Conservation (phyloP, 1,140 invertebrate genomes). For the Cardiocondyla obscurior region DNA sequence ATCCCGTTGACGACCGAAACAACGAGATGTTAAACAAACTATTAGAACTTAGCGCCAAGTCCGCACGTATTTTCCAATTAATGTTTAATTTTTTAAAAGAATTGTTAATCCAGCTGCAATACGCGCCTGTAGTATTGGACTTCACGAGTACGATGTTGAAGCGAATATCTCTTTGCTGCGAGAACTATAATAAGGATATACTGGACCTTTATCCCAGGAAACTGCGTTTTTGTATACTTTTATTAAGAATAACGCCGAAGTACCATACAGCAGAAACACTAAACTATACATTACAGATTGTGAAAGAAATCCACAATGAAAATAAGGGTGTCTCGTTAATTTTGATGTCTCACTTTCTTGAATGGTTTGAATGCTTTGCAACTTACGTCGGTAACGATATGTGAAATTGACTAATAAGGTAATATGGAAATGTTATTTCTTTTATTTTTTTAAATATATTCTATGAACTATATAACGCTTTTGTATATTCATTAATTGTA, state of each 20-base stretch:
- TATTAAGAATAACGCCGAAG: slow-evolving; percentile 74
- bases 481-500: too few relatives aligned
- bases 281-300: slow-evolving; percentile 58
- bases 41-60: slow-evolving; percentile 63
- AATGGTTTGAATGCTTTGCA: slow-evolving; percentile 72
- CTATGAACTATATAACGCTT: too few relatives aligned
- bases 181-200: slow-evolving; percentile 61
- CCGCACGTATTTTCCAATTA: slow-evolving; percentile 72
- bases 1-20: background rate
- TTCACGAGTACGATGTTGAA: slow-evolving; percentile 74
- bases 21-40: slow-evolving; percentile 47
- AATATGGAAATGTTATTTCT: background rate
- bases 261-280: slow-evolving; percentile 72
- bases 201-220: slow-evolving; percentile 77
- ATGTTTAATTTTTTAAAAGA: slow-evolving; percentile 72
- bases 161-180: slow-evolving; percentile 60
- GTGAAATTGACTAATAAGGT: background rate
- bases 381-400: slow-evolving; percentile 29
- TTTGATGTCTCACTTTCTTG: slow-evolving; percentile 77
- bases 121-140: slow-evolving; percentile 64
- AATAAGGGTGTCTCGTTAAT: slow-evolving; percentile 70
- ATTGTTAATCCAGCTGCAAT: slow-evolving; percentile 70
- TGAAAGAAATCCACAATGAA: slow-evolving; percentile 67
- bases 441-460: background rate
- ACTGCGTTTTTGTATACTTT: slow-evolving; percentile 72